Base-by-base conservation (phyloP, 2,113 vertebrate genomes). In the Recurvirostra avosetta region DNA sequence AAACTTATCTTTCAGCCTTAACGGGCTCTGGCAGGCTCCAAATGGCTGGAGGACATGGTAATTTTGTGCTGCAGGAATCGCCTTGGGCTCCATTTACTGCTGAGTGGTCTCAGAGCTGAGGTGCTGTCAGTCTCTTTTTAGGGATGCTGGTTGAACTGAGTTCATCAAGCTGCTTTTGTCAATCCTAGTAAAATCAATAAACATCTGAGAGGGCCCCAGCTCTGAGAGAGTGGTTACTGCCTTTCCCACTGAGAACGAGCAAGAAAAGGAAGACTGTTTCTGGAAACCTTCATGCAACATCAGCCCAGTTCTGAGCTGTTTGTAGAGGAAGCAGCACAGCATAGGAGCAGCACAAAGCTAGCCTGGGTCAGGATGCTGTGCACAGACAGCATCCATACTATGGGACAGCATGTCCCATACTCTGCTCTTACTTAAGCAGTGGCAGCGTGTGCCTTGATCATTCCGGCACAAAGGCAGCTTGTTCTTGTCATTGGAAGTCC, bases 221-320 rank as follows among this genome's bases (percentile, higher is more conserved):
- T 49, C 56, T 0, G 0, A 58, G 40, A 18, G 21, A 16, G 15
- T 0, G 0, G 27, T 14, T 56, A 12, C 45, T 15, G 27, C 86
- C 63, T 74, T 77, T 70, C 40, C 43, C 43, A 8, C 30, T 5
- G 27, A 10, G 82, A 75, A 61, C 0, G 0, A 56, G 32, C 25
- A 47, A 1, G 2, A 8, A 41, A 78, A 43, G 16, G 55, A 16
- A n/a, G 8, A 12, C 4, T 2, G 3, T 3, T 13, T 16, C 62
- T 20, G 65, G 45, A 49, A 73, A 65, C 11, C 10, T 9, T 38
- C 10, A 5, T 4, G 2, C 45, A 59, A 18, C 27, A 29, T 6
- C 20, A 30, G 20, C 29, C 68, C 43, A 8, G 30, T 23, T 32
- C 87, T 7, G 32, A 65, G 59, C n/a, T 23, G 34, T 16, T 14